Evolutionary conservation across 1,140 invertebrate species (phyloP).

Genomic region (Drosophila tristis): DNA sequence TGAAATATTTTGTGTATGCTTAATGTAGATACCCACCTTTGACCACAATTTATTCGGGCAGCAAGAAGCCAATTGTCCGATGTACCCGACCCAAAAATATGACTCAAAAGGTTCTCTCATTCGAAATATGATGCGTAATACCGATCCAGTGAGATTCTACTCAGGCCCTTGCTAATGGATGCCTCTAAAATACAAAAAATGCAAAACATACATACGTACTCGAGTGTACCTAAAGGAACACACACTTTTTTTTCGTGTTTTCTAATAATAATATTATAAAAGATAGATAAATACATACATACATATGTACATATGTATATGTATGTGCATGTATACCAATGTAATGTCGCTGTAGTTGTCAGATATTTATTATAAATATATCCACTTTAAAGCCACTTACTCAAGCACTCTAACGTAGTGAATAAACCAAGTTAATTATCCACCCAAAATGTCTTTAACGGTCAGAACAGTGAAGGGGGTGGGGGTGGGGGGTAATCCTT

Average conservation of each 20-base stretch:
- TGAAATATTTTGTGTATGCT: too few species aligned
- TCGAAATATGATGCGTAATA: constrained; percentile 4
- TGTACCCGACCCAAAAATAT: too few species aligned
- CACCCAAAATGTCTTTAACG: too few species aligned
- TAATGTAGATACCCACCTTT: too few species aligned
- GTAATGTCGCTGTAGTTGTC: constrained; percentile 28
- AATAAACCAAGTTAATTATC: constrained; percentile 34
- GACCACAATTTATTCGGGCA: too few species aligned
- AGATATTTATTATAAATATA: constrained; percentile 15
- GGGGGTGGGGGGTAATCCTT: background rate
- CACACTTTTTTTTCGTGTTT: constrained; percentile 2
- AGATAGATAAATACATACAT: background rate
- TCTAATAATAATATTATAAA: background rate
- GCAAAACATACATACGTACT: background rate
- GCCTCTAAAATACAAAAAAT: background rate
- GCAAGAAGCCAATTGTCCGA: too few species aligned
- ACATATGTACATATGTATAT: background rate
- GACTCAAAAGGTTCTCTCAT: background rate
- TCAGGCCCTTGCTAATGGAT: too few species aligned
- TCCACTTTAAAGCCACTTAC: background rate
- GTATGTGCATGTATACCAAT: constrained; percentile 21
- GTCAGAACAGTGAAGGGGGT: background rate
- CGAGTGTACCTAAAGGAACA: constrained; percentile 11
- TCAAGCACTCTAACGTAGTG: constrained; percentile 31
- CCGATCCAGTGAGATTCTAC: background rate